Evolutionary conservation across 1,140 invertebrate species (phyloP), one percentile per base, ranked within the genome.

Genomic region (Archivesica marissinica): DNA sequence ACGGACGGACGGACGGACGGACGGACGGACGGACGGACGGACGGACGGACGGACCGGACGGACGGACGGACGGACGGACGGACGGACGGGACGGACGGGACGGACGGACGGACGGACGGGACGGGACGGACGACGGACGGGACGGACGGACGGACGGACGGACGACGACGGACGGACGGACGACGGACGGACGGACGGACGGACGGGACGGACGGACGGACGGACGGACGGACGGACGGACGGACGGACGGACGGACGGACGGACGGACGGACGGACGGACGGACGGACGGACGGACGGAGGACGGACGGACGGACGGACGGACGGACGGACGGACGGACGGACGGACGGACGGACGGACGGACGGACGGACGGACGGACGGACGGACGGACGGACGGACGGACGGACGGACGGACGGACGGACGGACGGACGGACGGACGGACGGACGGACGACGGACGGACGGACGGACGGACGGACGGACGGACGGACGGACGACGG

Each of bases 341-440:
- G 33, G 47, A 23, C 74, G 39, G 74, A 76, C 74, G 39, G 74
- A 76, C 39, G 39, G 47, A 61, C 41, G 54, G 74, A 76, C 41
- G 54, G 74, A 76, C 74, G 72, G 64, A 81, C 47, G 47, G 66
- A 81, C 39, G 47, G 33, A 70, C 28, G 47, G 56, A 75, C 38
- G 72, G 64, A 74, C 61, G 72, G 33, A 79, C 54, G 72, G n/a
- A 81, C 66, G 39, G 35, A 47, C 66, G 50, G 80, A 83, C 61
- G 76, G 79, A 77, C 39, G 50, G 61, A 81, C 33, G 76, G 79
- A 81, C 79, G 68, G 59, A 79, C 59, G 39, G 76, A 79, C 68
- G 47, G 54, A 79, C 54, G 68, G 47, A 50, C 47, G n/a, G 47
- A 50, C 47, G n/a, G 47, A 50, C 47, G n/a, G 47, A 50, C 47